Conservation (phyloP, 2,113 vertebrate genomes). For the Labeo rohita region DNA sequence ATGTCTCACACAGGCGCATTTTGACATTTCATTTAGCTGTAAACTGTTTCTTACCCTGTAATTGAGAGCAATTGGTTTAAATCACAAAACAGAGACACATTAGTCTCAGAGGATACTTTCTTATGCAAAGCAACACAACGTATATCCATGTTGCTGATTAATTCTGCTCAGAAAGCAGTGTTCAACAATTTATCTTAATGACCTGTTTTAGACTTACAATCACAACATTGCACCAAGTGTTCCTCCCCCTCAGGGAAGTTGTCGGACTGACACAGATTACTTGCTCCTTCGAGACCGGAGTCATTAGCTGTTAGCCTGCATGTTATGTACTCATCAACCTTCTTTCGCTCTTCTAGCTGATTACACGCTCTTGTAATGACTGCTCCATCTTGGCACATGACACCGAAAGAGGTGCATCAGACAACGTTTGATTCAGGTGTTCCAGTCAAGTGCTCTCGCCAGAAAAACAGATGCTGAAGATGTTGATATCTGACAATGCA, state of each 20-base stretch:
- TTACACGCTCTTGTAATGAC: conserved; percentile 29
- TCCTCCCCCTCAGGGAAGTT: conserved; percentile 20
- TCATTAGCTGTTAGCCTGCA: conserved; percentile 20
- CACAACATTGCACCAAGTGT: conserved; percentile 26
- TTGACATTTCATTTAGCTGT: conserved; percentile 15
- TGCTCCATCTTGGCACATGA: not conserved
- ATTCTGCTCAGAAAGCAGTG: conserved; percentile 33
- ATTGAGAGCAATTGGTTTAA: conserved; percentile 22
- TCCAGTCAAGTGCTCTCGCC: conserved; percentile 17
- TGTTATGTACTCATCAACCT: conserved; percentile 3
- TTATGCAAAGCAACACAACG: conserved; percentile 6
- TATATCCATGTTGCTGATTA: conserved; percentile 29
- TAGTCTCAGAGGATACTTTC: conserved; percentile 23
- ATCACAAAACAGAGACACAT: not conserved
- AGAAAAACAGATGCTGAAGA: conserved; percentile 13
- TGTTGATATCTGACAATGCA: not conserved
- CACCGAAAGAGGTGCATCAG: not conserved
- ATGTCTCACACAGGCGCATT: conserved; percentile 13
- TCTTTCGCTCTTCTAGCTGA: conserved; percentile 17
- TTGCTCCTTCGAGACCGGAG: conserved; percentile 19
- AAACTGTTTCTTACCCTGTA: conserved; percentile 13
- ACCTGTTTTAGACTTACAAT: conserved; percentile 43
- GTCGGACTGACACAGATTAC: conserved; percentile 25
- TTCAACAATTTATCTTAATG: conserved; percentile 33
- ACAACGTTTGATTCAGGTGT: conserved; percentile 5